Evolutionary conservation across 2,888 invertebrate species (phyloP).

Genomic region (Polymixis lichenea): DNA sequence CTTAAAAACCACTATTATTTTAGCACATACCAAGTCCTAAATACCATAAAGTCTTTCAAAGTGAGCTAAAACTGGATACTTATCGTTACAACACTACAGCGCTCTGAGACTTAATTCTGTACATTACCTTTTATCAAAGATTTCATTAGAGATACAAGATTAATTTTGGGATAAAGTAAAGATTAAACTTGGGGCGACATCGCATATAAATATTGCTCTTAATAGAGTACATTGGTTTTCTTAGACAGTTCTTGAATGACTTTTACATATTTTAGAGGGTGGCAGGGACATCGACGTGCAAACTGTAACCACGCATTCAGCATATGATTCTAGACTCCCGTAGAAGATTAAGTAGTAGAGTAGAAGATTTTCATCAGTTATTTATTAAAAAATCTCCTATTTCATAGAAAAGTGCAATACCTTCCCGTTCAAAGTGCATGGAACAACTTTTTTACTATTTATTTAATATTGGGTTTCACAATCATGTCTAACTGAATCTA

Average conservation of each 20-base stretch:
- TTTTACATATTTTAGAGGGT: not conserved
- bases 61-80: conserved; percentile 29
- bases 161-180: conserved; percentile 52
- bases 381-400: too few species aligned
- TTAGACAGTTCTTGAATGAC: conserved; percentile 7
- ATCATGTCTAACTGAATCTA: too few species aligned
- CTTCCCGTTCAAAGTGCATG: too few species aligned
- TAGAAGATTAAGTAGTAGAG: too few species aligned
- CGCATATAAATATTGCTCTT: conserved; percentile 51
- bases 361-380: too few species aligned
- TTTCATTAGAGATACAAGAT: conserved; percentile 63
- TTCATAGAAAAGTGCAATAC: too few species aligned
- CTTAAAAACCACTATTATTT: not conserved
- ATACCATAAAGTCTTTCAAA: conserved; percentile 26
- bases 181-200: conserved; percentile 47
- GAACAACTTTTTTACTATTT: too few species aligned
- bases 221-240: conserved; percentile 13
- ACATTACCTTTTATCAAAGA: conserved; percentile 58
- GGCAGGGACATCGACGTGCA: too few species aligned
- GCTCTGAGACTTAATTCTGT: conserved; percentile 29
- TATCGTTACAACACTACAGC: conserved; percentile 45
- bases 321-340: too few species aligned
- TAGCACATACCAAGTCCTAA: conserved; percentile 10
- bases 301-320: too few species aligned
- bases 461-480: too few species aligned